A percentile compares a stretch with the other conserved stretches of the same genome.
phyloP scores from a whole-genome alignment of 2,797 vertebrate genomes.

The Miichthys miiuy region DNA sequence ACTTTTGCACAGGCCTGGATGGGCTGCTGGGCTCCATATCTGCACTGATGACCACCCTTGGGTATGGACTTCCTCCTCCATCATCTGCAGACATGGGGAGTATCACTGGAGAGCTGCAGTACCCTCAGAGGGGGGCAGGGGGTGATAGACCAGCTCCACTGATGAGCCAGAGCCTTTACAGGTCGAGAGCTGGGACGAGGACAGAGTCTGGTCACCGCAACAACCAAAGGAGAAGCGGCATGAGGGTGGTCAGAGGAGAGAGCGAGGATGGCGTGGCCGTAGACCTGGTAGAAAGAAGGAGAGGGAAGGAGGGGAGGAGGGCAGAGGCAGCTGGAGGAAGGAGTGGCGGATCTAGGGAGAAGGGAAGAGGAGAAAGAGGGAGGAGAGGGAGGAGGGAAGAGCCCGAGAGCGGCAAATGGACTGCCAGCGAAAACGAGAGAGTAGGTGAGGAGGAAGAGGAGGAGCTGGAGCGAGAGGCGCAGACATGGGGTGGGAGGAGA shows the following conservation, averaged over 20 bases:
- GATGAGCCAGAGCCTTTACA: constrained; percentile 76
- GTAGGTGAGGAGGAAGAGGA: constrained; percentile 54
- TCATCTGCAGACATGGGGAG: constrained; percentile 43
- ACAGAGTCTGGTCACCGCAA: constrained; percentile 37
- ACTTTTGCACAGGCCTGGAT: constrained; percentile 95
- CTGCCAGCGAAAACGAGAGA: constrained; percentile 37
- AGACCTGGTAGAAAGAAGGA: constrained; percentile 61
- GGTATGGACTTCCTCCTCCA: constrained; percentile 84
- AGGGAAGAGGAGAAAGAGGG: constrained; percentile 71
- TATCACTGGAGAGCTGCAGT: constrained; percentile 49
- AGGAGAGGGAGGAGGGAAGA: constrained; percentile 78
- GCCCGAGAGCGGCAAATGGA: constrained; percentile 52
- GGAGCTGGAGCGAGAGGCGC: constrained; percentile 40
- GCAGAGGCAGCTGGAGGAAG: constrained; percentile 59
- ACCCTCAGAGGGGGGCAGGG: constrained; percentile 40
- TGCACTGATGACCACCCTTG: constrained; percentile 92
- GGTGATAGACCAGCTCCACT: constrained; percentile 76
- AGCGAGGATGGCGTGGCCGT: constrained; percentile 50
- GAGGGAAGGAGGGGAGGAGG: constrained; percentile 72
- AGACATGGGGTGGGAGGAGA: constrained; percentile 76
- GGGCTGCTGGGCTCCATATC: constrained; percentile 95
- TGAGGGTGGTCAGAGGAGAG: constrained; percentile 57
- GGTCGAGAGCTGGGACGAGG: constrained; percentile 54
- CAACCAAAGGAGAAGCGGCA: constrained; percentile 55
- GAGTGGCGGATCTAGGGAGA: constrained; percentile 66